phyloP scores from a whole-genome alignment of 64 coral and sea anemone species.

The Porites australiensis region DNA sequence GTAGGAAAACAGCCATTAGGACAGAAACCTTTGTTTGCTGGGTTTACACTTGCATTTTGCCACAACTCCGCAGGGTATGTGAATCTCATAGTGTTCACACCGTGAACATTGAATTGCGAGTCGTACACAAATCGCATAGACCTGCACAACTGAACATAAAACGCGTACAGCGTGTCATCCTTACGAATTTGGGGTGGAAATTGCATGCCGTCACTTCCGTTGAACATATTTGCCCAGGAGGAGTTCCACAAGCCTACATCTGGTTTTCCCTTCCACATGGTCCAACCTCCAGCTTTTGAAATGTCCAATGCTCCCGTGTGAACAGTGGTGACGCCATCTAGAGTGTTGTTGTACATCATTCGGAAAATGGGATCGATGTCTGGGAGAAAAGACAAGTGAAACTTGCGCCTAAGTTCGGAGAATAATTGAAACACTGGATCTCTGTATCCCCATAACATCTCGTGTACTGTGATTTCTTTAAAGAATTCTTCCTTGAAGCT shows the following conservation, averaged over 20 bases:
- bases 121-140: conserved; percentile 77
- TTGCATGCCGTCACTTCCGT: conserved; percentile 88
- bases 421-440: conserved; percentile 74
- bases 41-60: conserved; percentile 47
- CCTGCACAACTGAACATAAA: conserved; percentile 79
- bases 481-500: conserved; percentile 73
- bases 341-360: conserved; percentile 75
- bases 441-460: conserved; percentile 79
- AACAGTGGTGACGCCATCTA: conserved; percentile 38
- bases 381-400: conserved; percentile 60
- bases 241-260: conserved; percentile 75
- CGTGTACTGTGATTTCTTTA: conserved; percentile 54
- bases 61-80: conserved; percentile 59
- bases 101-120: conserved; percentile 20
- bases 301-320: conserved; percentile 76
- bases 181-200: conserved; percentile 58
- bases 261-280: conserved; percentile 61
- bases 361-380: conserved; percentile 66
- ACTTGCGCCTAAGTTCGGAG: conserved; percentile 63
- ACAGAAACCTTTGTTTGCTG: conserved; percentile 82
- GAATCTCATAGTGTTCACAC: conserved; percentile 69
- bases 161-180: conserved; percentile 52
- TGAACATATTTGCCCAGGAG: conserved; percentile 83
- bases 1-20: conserved; percentile 71
- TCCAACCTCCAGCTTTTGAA: conserved; percentile 26